Base-by-base conservation (phyloP, 1,140 invertebrate species). In the Lasaia peninsularis region DNA sequence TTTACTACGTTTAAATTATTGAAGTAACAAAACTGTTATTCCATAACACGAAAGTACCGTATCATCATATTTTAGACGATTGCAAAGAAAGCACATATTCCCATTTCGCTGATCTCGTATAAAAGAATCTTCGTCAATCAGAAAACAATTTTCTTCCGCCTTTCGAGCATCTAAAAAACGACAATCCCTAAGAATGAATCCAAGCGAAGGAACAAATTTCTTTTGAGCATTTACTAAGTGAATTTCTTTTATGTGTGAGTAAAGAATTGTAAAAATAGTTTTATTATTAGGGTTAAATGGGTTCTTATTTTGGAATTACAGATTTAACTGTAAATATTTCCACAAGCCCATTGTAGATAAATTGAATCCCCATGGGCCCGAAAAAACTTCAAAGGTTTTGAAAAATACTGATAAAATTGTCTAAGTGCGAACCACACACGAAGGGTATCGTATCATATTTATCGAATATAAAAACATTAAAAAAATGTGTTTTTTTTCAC, bases 251-350 rank as follows among this genome's bases (percentile, higher is more conserved):
- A 20, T 48, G 6, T 48, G 6, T 48, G 7, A 21, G 40, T n/a
- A 18, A 20, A 18, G 20, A 48, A 48, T 48, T n/a, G 40, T 48
- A 20, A 18, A 48, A 48, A 48, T 48, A 48, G 40, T 48, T 48
- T 48, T 48, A 10, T 20, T 20, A 20, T 7, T 9, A 21, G 0
- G 2, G 16, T n/a, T 21, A 48, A 18, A 20, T 20, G 4, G 5
- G 3, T 48, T 48, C 6, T 21, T 4, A n/a, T 20, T 11, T 48
- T 1, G 3, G 18, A 11, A 21, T 20, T 56, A 3, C 9, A 28
- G 24, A 31, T 14, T 31, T 24, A 62, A 48, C n/a, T 20, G 20
- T 37, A 59, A 60, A 54, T 56, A 44, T 62, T 24, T 24, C 7
- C 24, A 24, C 1, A 24, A 24, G 24, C 7, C n/a, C 24, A 24